Base-by-base conservation (phyloP, 1,140 invertebrate species). In the Hirudo medicinalis region DNA sequence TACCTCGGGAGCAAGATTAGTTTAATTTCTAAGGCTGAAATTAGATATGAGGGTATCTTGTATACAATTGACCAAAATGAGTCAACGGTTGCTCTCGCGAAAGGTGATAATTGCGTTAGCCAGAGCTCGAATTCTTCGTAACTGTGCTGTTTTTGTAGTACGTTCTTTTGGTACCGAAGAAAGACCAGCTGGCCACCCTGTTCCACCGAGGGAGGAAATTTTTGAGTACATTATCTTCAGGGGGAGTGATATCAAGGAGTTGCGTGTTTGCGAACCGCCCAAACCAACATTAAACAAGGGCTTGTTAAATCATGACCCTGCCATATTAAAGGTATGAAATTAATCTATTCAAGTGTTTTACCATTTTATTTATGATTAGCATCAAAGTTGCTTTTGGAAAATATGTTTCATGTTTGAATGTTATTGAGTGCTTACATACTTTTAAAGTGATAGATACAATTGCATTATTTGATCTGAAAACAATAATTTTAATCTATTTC, bases 1-100 rank as follows among this genome's bases (percentile, higher is more conserved):
- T 96, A 97, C 86, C 86, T 99, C 79, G 97, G 97, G 84, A 97
- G 93, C 80, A 99, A 97, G 85, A 99, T 99, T 82, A 97, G 94
- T 86, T 87, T 99, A 80, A 97, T 99, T 86, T 98, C 95, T 72
- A 99, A 99, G 85, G 92, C 96, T 72, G 94, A 98, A 85, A 99
- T 99, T 83, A 88, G 97, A 72, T 99, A 99, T 85, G 96, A 99
- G 86, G 97, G 97, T 75, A 90, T 95, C 82, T 86, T 99, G 78
- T 99, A 97, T 86, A 97, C 95, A 70, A 94, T 99, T 79, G 95
- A 99, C 87, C 90, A 94, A 72, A 89, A 94, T 83, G 94, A 99
- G 86, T 97, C 95, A 81, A 99, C 96, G 77, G 97, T 99, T 81
- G 95, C 97, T 80, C 86, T 99, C 78, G 91, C 94, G 76, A 96